Evolutionary conservation across 2,113 vertebrate species (phyloP).

Genomic region (Paramisgurnus dabryanus): DNA sequence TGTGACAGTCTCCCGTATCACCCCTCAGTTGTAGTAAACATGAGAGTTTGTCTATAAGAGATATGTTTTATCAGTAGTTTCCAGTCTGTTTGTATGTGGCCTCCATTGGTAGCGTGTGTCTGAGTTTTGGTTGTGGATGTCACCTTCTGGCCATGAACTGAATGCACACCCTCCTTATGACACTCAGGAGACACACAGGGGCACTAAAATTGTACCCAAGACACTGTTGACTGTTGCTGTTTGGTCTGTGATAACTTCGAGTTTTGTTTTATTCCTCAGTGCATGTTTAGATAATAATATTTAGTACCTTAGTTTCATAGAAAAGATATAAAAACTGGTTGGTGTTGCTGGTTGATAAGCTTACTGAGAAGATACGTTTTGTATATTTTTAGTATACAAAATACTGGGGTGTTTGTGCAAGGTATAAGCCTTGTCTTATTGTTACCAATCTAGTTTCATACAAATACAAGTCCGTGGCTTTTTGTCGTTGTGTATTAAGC

Average conservation of each 20-base stretch:
- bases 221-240: conserved; percentile 14
- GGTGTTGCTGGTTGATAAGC: background rate
- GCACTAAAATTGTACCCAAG: background rate
- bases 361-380: background rate
- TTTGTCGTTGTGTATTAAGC: too few relatives aligned
- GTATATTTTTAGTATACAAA: background rate
- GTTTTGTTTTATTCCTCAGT: background rate
- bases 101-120: background rate
- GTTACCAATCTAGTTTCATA: too few relatives aligned
- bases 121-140: conserved; percentile 3
- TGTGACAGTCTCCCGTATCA: background rate
- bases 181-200: conserved; percentile 40
- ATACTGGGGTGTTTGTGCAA: background rate
- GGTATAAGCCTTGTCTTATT: too few relatives aligned
- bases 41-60: conserved; percentile 53
- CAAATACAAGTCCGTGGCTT: too few relatives aligned
- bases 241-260: background rate
- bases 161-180: conserved; percentile 23
- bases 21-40: conserved; percentile 63
- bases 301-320: background rate
- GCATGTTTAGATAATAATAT: background rate
- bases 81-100: conserved; percentile 51
- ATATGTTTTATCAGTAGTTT: conserved; percentile 72
- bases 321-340: background rate
- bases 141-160: conserved; percentile 18